Conservation (phyloP, 2,113 vertebrate species). For the Campylomormyrus numenius region DNA sequence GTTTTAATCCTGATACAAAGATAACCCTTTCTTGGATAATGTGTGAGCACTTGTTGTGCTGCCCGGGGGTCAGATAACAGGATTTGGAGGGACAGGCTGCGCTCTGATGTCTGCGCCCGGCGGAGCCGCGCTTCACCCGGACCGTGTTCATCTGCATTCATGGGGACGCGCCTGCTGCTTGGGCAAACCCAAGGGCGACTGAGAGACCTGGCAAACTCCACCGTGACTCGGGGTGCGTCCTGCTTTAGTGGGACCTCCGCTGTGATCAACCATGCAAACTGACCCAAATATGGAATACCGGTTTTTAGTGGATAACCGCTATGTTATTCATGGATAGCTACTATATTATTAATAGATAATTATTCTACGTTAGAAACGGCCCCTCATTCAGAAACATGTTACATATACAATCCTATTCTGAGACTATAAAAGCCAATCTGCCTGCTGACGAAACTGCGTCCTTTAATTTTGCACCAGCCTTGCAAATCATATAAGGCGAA, state of each 20-base stretch:
- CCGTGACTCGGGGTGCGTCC: not conserved
- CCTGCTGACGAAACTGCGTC: not conserved
- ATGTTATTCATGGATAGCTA: not conserved
- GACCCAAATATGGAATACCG: not conserved
- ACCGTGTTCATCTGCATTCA: conserved; percentile 47
- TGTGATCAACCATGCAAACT: conserved; percentile 65
- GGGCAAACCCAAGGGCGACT: conserved; percentile 60
- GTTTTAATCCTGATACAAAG: not conserved
- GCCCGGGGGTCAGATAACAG: conserved; percentile 11
- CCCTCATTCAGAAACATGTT: not conserved
- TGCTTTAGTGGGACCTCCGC: conserved; percentile 41
- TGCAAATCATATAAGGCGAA: not conserved
- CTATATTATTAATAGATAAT: not conserved
- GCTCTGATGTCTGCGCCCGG: not conserved
- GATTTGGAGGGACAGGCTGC: not conserved
- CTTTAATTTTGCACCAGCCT: not conserved
- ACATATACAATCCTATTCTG: not conserved
- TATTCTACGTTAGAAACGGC: not conserved
- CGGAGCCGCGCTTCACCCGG: not conserved
- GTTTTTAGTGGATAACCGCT: not conserved
- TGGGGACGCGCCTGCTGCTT: conserved; percentile 38
- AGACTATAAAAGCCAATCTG: not conserved
- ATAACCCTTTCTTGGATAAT: conserved; percentile 3
- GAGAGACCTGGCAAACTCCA: conserved; percentile 42
- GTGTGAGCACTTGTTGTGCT: conserved; percentile 4